A percentile compares a stretch with the other conserved stretches of the same genome.
phyloP scores from a whole-genome alignment of 1,140 invertebrate species.

The Plectrocnemia conspersa region DNA sequence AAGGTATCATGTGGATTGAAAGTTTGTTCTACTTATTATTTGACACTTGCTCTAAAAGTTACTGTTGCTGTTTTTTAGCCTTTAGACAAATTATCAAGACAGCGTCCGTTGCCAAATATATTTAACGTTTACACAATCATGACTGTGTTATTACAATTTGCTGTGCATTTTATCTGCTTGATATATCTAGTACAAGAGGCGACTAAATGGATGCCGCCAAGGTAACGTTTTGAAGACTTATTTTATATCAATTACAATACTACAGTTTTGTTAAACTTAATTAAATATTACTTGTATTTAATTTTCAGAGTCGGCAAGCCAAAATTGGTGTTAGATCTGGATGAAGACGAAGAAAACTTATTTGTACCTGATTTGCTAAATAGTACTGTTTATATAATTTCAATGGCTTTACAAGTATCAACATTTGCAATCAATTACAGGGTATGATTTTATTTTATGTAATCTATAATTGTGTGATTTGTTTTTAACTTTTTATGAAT shows the following conservation, averaged over 20 bases:
- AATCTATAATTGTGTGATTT: slow-evolving; percentile 6
- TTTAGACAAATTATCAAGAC: slow-evolving; percentile 84
- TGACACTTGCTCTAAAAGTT: neutral
- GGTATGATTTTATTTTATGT: slow-evolving; percentile 58
- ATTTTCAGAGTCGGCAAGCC: slow-evolving; percentile 53
- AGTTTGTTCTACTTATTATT: neutral
- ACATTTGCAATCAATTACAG: slow-evolving; percentile 99
- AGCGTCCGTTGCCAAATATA: slow-evolving; percentile 96
- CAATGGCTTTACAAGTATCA: slow-evolving; percentile 92
- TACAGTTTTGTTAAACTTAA: too few relatives aligned
- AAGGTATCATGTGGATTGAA: slow-evolving; percentile 61
- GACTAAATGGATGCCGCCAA: slow-evolving; percentile 57
- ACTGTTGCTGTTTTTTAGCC: slow-evolving; percentile 58
- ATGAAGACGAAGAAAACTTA: slow-evolving; percentile 75
- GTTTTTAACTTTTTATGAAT: slow-evolving; percentile 9
- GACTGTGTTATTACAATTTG: slow-evolving; percentile 93
- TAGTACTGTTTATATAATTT: slow-evolving; percentile 97
- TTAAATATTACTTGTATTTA: slow-evolving; percentile 13
- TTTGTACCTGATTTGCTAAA: slow-evolving; percentile 94
- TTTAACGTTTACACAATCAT: slow-evolving; percentile 97
- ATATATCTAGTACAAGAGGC: slow-evolving; percentile 86
- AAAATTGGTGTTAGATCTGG: slow-evolving; percentile 53
- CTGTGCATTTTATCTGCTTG: slow-evolving; percentile 89
- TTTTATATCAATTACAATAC: too few relatives aligned
- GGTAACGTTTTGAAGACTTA: slow-evolving; percentile 51